Conservation (phyloP, 2,797 vertebrate genomes). For the Phoebastria nigripes region DNA sequence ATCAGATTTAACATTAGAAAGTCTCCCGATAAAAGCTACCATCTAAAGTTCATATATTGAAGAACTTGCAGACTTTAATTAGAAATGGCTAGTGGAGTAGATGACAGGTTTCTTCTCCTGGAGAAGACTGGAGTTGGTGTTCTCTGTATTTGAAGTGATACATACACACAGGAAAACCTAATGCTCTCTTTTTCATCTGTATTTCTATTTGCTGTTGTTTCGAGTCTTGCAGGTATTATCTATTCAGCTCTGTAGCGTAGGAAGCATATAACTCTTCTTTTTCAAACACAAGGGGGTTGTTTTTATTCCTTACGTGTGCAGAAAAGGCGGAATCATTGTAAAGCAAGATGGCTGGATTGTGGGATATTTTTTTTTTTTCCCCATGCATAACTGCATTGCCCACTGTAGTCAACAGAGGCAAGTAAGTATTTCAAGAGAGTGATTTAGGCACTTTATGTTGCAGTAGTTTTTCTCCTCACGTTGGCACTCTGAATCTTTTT, state of each 20-base stretch:
- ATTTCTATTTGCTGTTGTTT: not conserved
- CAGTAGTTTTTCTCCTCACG: not conserved
- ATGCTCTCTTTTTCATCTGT: not conserved
- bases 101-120: not conserved
- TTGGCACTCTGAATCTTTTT: not conserved
- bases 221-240: not conserved
- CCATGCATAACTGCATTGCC: not conserved
- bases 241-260: not conserved
- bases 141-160: not conserved
- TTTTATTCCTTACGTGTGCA: not conserved
- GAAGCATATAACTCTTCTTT: not conserved
- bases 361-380: not conserved
- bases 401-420: not conserved
- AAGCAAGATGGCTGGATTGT: not conserved
- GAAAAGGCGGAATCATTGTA: not conserved
- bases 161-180: not conserved
- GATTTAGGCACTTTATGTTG: not conserved
- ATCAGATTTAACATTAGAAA: not conserved
- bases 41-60: not conserved
- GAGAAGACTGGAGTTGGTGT: not conserved
- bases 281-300: not conserved
- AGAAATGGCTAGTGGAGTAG: not conserved
- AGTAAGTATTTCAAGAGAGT: not conserved
- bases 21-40: not conserved
- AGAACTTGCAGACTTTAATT: not conserved